phyloP scores from a whole-genome alignment of 2,113 vertebrate genomes.

The Chlorocebus sabaeus region DNA sequence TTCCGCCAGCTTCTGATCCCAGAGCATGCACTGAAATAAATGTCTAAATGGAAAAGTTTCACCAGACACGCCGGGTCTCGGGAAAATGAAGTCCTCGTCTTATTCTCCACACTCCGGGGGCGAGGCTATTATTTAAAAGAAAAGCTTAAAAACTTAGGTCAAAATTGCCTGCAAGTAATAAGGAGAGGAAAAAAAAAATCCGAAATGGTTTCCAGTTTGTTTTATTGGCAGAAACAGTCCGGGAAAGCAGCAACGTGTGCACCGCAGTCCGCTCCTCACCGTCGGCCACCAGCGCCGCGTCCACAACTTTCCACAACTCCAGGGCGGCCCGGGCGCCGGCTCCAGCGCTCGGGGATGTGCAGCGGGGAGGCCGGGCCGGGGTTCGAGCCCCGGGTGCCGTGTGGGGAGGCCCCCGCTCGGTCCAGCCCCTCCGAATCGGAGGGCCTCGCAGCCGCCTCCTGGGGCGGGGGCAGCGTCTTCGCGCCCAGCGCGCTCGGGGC shows the following conservation, averaged over 20 bases:
- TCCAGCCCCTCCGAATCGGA: too few species aligned
- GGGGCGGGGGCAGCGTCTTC: neutral
- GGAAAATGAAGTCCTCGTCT: neutral
- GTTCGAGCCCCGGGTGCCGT: conserved; percentile 28
- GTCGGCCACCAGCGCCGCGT: neutral
- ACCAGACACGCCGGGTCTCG: neutral
- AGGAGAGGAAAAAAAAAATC: neutral
- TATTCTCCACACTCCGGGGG: neutral
- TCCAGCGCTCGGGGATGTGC: neutral
- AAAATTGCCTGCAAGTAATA: neutral
- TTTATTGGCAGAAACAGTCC: neutral
- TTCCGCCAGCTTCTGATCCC: neutral
- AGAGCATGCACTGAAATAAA: neutral
- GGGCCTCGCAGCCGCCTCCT: neutral
- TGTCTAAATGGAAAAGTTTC: neutral
- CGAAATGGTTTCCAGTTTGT: neutral
- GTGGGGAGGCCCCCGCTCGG: neutral
- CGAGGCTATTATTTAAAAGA: neutral
- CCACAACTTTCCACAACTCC: conserved; percentile 53
- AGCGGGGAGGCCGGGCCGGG: neutral
- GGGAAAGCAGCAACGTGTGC: neutral
- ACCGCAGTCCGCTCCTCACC: neutral
- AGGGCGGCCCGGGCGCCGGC: neutral
- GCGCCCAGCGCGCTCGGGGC: neutral
- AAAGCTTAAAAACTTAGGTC: neutral